Percentiles rank a stretch among this genome's conserved stretches.
These are phyloP conservation scores for Napeogenes sylphis DNA, from an alignment of 2,888 invertebrate species.

Conservation along the genomic window DNA sequence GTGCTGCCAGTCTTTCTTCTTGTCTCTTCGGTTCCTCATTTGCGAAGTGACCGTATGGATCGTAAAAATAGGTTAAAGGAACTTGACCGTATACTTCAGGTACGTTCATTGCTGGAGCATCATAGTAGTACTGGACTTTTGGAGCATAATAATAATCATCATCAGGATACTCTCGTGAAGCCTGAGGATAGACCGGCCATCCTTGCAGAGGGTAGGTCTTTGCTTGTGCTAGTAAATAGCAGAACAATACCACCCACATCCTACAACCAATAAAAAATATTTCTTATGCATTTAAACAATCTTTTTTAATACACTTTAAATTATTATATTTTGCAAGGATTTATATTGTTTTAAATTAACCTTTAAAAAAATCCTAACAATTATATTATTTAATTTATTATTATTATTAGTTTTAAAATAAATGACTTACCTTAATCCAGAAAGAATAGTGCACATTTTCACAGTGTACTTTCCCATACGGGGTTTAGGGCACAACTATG, in stretches of 20 bases:
- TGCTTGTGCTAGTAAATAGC: constrained; percentile 70
- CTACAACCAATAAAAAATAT: constrained; percentile 43
- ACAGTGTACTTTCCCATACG: constrained; percentile 48
- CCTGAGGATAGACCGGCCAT: constrained; percentile 73
- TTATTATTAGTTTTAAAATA: constrained; percentile 17
- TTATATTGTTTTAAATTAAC: too few relatives aligned
- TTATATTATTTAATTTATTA: constrained; percentile 4
- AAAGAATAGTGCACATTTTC: constrained; percentile 59
- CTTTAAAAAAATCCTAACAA: background rate
- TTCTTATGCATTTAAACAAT: background rate
- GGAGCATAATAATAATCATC: constrained; percentile 78
- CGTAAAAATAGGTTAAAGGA: constrained; percentile 67
- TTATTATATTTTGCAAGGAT: background rate
- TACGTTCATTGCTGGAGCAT: constrained; percentile 52
- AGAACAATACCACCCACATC: constrained; percentile 59
- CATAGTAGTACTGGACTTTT: constrained; percentile 71
- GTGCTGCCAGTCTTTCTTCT: constrained; percentile 78
- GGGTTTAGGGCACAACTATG: constrained; percentile 61
- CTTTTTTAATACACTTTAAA: constrained; percentile 4
- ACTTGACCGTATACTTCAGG: constrained; percentile 64
- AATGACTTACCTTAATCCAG: constrained; percentile 58
- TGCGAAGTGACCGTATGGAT: constrained; percentile 71
- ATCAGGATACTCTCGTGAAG: constrained; percentile 70
- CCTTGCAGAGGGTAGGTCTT: constrained; percentile 65
- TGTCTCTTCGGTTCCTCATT: constrained; percentile 80